phyloP scores from a whole-genome alignment of 1,140 invertebrate genomes.

The Drosophila simulans region DNA sequence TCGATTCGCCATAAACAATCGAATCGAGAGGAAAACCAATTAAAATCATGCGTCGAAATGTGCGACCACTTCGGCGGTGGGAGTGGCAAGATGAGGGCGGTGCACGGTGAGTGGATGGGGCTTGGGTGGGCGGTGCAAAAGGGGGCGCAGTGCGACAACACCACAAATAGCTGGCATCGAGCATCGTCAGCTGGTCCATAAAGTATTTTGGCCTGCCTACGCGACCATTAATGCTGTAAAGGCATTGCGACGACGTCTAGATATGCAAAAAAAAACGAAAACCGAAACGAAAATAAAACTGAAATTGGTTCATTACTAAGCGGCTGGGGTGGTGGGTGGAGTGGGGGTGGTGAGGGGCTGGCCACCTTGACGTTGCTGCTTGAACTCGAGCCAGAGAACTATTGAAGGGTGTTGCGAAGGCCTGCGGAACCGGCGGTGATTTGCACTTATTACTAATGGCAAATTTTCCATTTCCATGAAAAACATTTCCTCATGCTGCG shows the following conservation, averaged over 20 bases:
- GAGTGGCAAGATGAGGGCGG: not conserved
- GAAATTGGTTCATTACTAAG: constrained; percentile 78
- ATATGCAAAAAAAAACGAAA: constrained; percentile 55
- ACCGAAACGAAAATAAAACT: constrained; percentile 67
- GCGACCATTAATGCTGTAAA: constrained; percentile 66
- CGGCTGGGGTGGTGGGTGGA: constrained; percentile 14
- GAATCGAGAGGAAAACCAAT: constrained; percentile 61
- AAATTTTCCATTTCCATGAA: constrained; percentile 19
- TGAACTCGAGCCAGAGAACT: constrained; percentile 77
- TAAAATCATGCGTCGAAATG: constrained; percentile 75
- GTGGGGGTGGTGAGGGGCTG: constrained; percentile 18
- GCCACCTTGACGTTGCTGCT: constrained; percentile 79
- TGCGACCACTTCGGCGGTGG: constrained; percentile 45
- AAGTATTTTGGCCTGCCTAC: constrained; percentile 54
- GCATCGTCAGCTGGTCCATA: constrained; percentile 66
- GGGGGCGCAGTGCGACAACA: constrained; percentile 11
- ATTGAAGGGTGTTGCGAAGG: constrained; percentile 76
- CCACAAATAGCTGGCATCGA: constrained; percentile 38
- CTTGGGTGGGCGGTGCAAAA: not conserved
- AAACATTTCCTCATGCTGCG: constrained; percentile 25
- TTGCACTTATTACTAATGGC: constrained; percentile 47
- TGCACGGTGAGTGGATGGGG: not conserved
- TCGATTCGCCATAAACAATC: constrained; percentile 69
- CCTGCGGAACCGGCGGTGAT: constrained; percentile 35
- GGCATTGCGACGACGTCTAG: constrained; percentile 37